Evolutionary conservation across 2,113 vertebrate species (phyloP), one percentile per base, ranked within the genome.

Genomic region (Hypomesus transpacificus): DNA sequence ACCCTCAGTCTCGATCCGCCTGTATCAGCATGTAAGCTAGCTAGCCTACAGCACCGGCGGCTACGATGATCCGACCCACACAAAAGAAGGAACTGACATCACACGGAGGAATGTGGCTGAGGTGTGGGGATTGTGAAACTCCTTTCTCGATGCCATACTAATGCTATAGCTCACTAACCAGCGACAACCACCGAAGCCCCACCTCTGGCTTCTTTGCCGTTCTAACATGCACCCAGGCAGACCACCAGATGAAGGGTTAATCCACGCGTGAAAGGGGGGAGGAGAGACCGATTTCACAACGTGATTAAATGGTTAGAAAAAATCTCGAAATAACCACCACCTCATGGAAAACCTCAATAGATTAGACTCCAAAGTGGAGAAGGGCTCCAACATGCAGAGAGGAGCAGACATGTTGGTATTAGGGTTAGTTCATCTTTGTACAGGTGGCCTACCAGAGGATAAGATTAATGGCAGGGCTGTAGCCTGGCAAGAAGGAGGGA

Each of bases 101-200:
- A 63, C 18, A 17, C 28, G 3, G 26, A 63, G 61, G 61, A 63
- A 63, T 63, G 61, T 63, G 61, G 28, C 26, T 31, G 53, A 28
- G 26, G 60, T 17, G n/a, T 31, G 61, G 18, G 26, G 60, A 34
- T 63, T 63, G 60, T 63, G 61, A 63, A 63, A 34, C 61, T 28
- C 53, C 53, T 17, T 56, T 56, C 53, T 56, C 53, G 18, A 3
- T 56, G 14, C 53, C 53, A 56, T 56, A 16, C 53, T 28, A 24
- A 63, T 34, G 17, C 61, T 31, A 28, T 31, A 28, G 61, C 26
- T 46, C 9, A 46, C 39, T 46, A 46, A 46, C 26, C 26, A 61
- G 6, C 17, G 17, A 22, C 22, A 39, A 18, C 69, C 68, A 20
- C 31, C 14, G 31, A 60, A 50, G 68, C 56, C 16, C 31, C 56